Conservation (phyloP, 2,888 invertebrate genomes). For the Cosmopolites sordidus region DNA sequence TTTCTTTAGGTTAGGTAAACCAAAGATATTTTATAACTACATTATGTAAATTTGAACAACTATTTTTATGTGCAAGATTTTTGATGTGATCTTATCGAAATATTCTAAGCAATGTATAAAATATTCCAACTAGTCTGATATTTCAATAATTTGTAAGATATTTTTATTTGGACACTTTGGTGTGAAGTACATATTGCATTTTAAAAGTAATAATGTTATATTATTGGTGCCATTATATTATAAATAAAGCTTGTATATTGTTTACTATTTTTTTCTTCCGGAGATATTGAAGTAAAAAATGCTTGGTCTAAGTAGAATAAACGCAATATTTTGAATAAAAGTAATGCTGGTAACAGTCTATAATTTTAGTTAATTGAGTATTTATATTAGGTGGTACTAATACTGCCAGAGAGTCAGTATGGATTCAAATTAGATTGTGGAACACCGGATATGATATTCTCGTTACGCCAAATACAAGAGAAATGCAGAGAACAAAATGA, state of each 20-base stretch:
- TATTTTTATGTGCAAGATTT: slow-evolving; percentile 20
- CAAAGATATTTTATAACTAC: slow-evolving; percentile 34
- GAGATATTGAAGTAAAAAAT: too few relatives aligned
- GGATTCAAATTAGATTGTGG: too few relatives aligned
- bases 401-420: too few relatives aligned
- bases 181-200: slow-evolving; percentile 19
- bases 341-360: too few relatives aligned
- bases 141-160: slow-evolving; percentile 36
- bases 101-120: slow-evolving; percentile 27
- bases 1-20: slow-evolving; percentile 30
- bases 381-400: too few relatives aligned
- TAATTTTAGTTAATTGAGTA: too few relatives aligned
- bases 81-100: slow-evolving; percentile 33
- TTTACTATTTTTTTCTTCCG: too few relatives aligned
- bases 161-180: slow-evolving; percentile 28
- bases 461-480: too few relatives aligned
- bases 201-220: slow-evolving; percentile 19
- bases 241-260: slow-evolving; percentile 44
- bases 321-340: too few relatives aligned
- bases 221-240: slow-evolving; percentile 41
- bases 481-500: too few relatives aligned
- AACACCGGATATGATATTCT: too few relatives aligned
- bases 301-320: too few relatives aligned
- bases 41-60: slow-evolving; percentile 13
- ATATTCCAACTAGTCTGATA: slow-evolving; percentile 38